A percentile compares a stretch with the other conserved stretches of the same genome.
Conservation (phyloP, 2,113 vertebrate species). For the Euleptes europaea region DNA sequence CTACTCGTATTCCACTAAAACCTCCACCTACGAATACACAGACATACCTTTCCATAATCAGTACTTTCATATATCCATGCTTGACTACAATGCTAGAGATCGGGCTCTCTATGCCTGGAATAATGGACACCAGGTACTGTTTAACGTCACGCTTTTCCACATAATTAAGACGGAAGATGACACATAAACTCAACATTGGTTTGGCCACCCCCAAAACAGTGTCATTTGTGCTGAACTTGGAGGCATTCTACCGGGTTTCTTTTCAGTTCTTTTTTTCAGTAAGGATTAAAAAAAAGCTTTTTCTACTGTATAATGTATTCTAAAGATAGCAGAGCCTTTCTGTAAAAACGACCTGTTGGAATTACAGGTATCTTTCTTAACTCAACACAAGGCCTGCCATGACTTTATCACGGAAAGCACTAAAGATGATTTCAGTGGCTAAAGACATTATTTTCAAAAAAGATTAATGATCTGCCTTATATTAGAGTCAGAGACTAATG, state of each 20-base stretch:
- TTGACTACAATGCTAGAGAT: conserved; percentile 96
- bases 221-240: conserved; percentile 67
- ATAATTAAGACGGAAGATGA: conserved; percentile 97
- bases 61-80: conserved; percentile 99
- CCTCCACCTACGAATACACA: conserved; percentile 93
- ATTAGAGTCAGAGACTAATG: conserved; percentile 77
- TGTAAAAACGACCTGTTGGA: conserved; percentile 52
- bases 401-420: conserved; percentile 72
- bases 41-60: conserved; percentile 99
- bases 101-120: conserved; percentile 98
- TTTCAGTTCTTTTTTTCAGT: conserved; percentile 49
- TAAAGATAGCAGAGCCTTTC: conserved; percentile 56
- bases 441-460: conserved; percentile 72
- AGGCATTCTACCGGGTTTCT: conserved; percentile 50
- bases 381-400: conserved; percentile 49
- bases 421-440: conserved; percentile 66
- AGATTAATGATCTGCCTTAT: conserved; percentile 78
- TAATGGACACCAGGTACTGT: conserved; percentile 97
- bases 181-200: conserved; percentile 76
- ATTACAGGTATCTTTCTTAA: conserved; percentile 59
- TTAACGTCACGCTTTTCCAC: conserved; percentile 97
- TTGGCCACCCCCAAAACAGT: conserved; percentile 45
- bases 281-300: conserved; percentile 51
- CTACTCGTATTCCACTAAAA: conserved; percentile 96
- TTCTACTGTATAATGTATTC: conserved; percentile 63